A percentile compares a stretch with the other conserved stretches of the same genome.
phyloP scores from a whole-genome alignment of 2,113 vertebrate species.

The Murina feae region DNA sequence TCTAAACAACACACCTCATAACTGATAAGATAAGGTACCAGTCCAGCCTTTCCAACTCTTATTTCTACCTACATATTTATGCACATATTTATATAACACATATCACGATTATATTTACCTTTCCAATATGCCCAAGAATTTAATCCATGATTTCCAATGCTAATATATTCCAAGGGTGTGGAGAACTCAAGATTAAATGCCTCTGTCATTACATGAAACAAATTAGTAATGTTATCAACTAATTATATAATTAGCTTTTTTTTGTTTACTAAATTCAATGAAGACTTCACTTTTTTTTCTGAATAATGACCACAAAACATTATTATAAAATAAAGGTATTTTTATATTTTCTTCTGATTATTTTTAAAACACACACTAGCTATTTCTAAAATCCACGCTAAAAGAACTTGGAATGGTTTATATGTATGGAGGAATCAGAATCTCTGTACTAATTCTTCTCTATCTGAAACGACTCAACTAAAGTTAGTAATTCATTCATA shows the following conservation, averaged over 20 bases:
- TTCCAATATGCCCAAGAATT: slow-evolving; percentile 53
- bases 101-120: slow-evolving; percentile 63
- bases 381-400: neutral
- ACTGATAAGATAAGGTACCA: slow-evolving; percentile 67
- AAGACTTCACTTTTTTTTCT: neutral
- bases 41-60: slow-evolving; percentile 66
- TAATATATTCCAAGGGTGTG: slow-evolving; percentile 53
- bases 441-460: neutral
- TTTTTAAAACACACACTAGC: neutral
- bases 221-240: slow-evolving; percentile 35
- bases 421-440: neutral
- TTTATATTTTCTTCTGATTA: neutral
- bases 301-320: neutral
- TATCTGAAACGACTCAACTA: neutral
- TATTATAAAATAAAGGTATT: slow-evolving; percentile 37
- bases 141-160: slow-evolving; percentile 49
- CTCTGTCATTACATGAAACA: slow-evolving; percentile 16
- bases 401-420: neutral
- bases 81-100: slow-evolving; percentile 71
- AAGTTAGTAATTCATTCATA: neutral
- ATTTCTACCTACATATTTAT: slow-evolving; percentile 70
- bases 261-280: slow-evolving; percentile 33
- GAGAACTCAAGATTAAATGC: slow-evolving; percentile 41
- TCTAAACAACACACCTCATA: slow-evolving; percentile 59
- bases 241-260: slow-evolving; percentile 26